Evolutionary conservation across 2,797 vertebrate species (phyloP), one percentile per base, ranked within the genome.

Genomic region (Podargus strigoides): DNA sequence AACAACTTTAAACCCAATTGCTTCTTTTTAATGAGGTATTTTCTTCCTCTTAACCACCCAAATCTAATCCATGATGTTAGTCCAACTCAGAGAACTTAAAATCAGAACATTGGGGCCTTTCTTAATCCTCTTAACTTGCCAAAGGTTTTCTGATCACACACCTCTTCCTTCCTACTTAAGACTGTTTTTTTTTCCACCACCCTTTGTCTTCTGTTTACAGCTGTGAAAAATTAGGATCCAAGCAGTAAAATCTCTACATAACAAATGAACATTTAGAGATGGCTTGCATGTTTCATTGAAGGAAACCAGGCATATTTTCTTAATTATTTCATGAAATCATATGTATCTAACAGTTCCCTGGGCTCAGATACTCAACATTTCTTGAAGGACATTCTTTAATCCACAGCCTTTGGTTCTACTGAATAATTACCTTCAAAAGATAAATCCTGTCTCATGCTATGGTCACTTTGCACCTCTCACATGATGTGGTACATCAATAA

Each of bases 181-280:
- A 75, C 78, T 80, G 55, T 0, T 3, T 66, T 79, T 79, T 83
- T 89, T 93, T 89, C 73, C 22, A 87, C 52, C 82, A 88, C 85
- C 42, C 66, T 83, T 83, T 95, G 89, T 97, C 96, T 97, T 93
- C 39, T 52, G 16, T 91, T 96, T 97, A 96, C 96, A 97, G 96
- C 97, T 97, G 97, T 92, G 96, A 97, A 95, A 96, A 97, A 97
- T 97, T 96, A 97, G 96, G 94, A 81, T 58, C 82, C 85, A 34
- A 80, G 87, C 79, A 72, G 66, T 66, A 75, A 95, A 92, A 95
- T 26, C 90, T 76, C 60, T 49, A 60, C 93, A 86, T 81, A 72
- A 34, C 72, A 88, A 93, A 87, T 24, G 62, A 96, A 75, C 82
- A 60, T 37, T 93, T 58, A 89, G 42, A 93, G 73, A 84, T 90